Conservation (phyloP, 2,888 invertebrate genomes). For the Phania funesta region DNA sequence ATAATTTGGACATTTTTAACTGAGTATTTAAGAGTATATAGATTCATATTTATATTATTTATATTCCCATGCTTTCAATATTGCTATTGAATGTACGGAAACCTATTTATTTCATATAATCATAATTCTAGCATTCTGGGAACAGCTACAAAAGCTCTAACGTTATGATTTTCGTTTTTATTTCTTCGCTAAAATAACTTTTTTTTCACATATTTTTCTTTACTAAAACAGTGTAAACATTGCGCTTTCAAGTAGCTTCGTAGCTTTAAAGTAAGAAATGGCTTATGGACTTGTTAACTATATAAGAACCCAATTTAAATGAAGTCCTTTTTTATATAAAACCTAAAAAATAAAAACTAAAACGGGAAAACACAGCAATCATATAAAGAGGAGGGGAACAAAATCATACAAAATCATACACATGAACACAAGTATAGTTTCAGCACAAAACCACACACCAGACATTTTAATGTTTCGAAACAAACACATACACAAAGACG, state of each 20-base stretch:
- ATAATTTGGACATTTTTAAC: no score
- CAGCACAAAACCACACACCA: constrained; percentile 49
- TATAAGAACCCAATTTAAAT: constrained; percentile 22
- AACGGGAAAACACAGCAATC: constrained; percentile 26
- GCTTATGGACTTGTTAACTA: constrained; percentile 50
- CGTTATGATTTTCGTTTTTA: no score
- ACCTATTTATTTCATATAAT: no score
- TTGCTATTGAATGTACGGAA: no score
- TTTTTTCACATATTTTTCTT: no score
- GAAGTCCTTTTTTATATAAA: neutral
- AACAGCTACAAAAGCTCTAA: no score
- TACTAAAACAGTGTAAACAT: constrained; percentile 33
- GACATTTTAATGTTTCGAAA: constrained; percentile 40
- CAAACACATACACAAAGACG: neutral
- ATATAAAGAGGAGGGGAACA: neutral
- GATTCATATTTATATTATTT: no score
- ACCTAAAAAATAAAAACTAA: constrained; percentile 15
- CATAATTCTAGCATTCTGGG: no score
- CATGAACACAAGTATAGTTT: neutral
- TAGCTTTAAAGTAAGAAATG: constrained; percentile 30
- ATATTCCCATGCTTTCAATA: no score
- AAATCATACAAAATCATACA: neutral
- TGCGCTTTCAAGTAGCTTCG: neutral
- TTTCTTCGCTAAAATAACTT: no score
- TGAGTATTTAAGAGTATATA: no score